Conservation (phyloP, 2,113 vertebrate species). For the Craseonycteris thonglongyai region DNA sequence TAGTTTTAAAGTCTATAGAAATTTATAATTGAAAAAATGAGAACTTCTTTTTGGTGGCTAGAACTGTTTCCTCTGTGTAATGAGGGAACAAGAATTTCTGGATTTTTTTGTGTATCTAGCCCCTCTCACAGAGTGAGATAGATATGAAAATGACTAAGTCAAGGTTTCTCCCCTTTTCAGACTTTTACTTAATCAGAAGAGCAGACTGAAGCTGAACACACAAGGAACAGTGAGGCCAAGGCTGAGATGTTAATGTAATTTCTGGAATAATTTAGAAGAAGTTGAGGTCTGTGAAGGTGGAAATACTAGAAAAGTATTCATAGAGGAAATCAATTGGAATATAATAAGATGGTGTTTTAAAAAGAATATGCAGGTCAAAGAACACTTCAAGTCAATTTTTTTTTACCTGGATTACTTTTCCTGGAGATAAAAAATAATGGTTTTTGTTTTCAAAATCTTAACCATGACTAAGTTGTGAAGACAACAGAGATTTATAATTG, state of each 20-base stretch:
- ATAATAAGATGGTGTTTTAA: background rate
- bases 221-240: background rate
- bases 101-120: background rate
- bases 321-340: background rate
- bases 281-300: background rate
- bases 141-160: background rate
- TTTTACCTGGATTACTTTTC: constrained; percentile 16
- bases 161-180: background rate
- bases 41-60: background rate
- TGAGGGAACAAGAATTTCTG: background rate
- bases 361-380: background rate
- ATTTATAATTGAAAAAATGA: background rate
- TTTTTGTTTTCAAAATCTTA: background rate
- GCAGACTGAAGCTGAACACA: background rate
- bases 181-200: background rate
- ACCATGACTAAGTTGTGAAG: background rate
- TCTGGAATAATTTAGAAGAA: background rate
- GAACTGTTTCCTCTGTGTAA: background rate
- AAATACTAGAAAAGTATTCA: background rate
- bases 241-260: background rate
- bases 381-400: background rate
- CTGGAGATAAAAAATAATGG: constrained; percentile 23
- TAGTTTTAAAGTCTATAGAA: background rate
- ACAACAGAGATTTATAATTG: background rate
- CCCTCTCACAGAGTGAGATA: background rate